Conservation (phyloP, 1,140 invertebrate genomes). For the Leptopilina clavipes region DNA sequence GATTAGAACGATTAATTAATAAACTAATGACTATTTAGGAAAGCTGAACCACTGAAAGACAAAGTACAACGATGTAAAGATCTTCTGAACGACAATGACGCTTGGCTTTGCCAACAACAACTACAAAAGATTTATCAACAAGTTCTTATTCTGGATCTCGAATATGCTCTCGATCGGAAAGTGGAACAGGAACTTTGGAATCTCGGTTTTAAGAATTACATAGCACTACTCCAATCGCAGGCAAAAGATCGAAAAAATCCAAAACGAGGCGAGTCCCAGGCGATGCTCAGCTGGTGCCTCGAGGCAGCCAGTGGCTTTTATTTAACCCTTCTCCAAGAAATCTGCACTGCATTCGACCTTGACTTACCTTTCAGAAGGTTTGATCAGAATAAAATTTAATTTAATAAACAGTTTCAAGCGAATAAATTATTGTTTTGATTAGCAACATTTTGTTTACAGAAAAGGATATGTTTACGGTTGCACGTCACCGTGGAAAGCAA, state of each 20-base stretch:
- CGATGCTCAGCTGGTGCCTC: constrained; percentile 85
- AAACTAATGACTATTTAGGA: constrained; percentile 68
- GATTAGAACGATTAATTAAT: background rate
- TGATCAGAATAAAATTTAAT: constrained; percentile 36
- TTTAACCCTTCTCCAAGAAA: constrained; percentile 85
- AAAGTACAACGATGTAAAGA: constrained; percentile 80
- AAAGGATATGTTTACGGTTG: constrained; percentile 74
- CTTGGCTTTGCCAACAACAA: constrained; percentile 79
- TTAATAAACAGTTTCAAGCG: too few relatives aligned
- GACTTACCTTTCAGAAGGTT: constrained; percentile 85
- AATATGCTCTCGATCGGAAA: constrained; percentile 92
- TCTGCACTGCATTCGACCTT: constrained; percentile 87
- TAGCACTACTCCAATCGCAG: constrained; percentile 84
- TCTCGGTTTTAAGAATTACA: constrained; percentile 91
- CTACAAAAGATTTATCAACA: constrained; percentile 88
- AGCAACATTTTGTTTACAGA: constrained; percentile 55
- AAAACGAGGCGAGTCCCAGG: constrained; percentile 82
- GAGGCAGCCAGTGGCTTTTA: constrained; percentile 91
- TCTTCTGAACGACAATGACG: constrained; percentile 78
- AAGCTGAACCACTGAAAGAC: constrained; percentile 82
- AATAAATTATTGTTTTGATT: constrained; percentile 20
- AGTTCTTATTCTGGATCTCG: constrained; percentile 86
- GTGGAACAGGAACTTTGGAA: constrained; percentile 94
- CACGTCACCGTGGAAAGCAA: constrained; percentile 68
- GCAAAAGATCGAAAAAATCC: constrained; percentile 87